These are phyloP conservation scores for Vanessa tameamea DNA, from an alignment of 1,140 invertebrate genomes.

Conservation along the genomic window DNA sequence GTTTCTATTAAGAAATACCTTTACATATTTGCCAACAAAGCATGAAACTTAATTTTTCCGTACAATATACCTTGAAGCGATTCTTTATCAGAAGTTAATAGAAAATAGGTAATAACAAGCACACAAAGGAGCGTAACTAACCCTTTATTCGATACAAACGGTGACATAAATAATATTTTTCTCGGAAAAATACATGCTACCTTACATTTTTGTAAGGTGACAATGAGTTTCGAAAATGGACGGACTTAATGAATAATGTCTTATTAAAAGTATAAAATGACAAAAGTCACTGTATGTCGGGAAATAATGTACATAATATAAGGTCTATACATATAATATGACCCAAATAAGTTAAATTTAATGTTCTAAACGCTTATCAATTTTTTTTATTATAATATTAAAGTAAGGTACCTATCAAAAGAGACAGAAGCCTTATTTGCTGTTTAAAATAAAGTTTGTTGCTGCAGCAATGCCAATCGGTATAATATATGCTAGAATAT, in stretches of 20 bases:
- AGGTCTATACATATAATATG: too few species aligned
- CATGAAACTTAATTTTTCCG: conserved; percentile 7
- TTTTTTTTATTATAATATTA: too few species aligned
- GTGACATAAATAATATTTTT: conserved; percentile 54
- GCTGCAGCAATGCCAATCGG: too few species aligned
- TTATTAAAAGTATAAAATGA: not conserved
- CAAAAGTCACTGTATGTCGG: not conserved
- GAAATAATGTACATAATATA: too few species aligned
- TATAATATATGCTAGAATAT: too few species aligned
- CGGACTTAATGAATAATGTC: not conserved
- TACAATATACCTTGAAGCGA: conserved; percentile 9
- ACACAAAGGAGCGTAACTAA: conserved; percentile 43
- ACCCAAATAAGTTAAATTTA: too few species aligned
- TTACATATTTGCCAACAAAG: not conserved
- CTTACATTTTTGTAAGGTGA: conserved; percentile 34
- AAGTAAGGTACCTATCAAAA: too few species aligned
- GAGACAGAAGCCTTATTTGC: too few species aligned
- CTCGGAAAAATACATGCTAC: conserved; percentile 42
- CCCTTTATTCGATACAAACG: conserved; percentile 48
- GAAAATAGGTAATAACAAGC: conserved; percentile 39
- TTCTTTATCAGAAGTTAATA: conserved; percentile 38
- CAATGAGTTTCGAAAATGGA: conserved; percentile 2
- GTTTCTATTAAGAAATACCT: not conserved
- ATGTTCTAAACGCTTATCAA: too few species aligned
- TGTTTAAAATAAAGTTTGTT: too few species aligned